Conservation (phyloP, 1,140 invertebrate species). For the Apis laboriosa region DNA sequence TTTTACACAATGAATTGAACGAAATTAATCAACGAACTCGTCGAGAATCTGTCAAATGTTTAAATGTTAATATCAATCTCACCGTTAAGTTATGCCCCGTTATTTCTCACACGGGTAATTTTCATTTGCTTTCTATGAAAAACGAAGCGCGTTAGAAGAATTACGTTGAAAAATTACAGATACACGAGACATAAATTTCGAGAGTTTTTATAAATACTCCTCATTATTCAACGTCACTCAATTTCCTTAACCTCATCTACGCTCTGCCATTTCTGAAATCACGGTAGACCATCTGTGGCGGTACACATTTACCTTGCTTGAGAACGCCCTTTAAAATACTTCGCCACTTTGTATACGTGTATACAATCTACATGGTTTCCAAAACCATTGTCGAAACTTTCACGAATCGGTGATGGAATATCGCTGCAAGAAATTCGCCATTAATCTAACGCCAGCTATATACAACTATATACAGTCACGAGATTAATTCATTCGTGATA, state of each 20-base stretch:
- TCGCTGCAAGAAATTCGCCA: not conserved
- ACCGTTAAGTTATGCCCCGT: not conserved
- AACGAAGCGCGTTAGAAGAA: not conserved
- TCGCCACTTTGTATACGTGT: not conserved
- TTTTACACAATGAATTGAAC: too few relatives aligned
- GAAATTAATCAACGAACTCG: not conserved
- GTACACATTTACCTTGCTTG: too few relatives aligned
- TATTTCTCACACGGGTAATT: slow-evolving; percentile 7
- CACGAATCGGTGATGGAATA: not conserved
- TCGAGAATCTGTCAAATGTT: not conserved
- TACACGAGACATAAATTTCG: not conserved
- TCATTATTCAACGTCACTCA: slow-evolving; percentile 11
- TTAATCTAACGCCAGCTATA: not conserved
- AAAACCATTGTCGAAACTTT: not conserved
- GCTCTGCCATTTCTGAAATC: not conserved
- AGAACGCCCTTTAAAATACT: not conserved
- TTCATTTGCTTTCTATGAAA: not conserved
- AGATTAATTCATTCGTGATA: not conserved
- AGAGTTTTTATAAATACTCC: slow-evolving; percentile 11
- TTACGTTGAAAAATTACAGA: not conserved
- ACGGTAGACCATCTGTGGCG: not conserved
- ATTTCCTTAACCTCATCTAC: not conserved
- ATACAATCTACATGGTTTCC: not conserved
- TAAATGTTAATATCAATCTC: not conserved
- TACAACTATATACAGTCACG: not conserved